Evolutionary conservation across 2,888 invertebrate species (phyloP).

Genomic region (Nomada goodeniana): DNA sequence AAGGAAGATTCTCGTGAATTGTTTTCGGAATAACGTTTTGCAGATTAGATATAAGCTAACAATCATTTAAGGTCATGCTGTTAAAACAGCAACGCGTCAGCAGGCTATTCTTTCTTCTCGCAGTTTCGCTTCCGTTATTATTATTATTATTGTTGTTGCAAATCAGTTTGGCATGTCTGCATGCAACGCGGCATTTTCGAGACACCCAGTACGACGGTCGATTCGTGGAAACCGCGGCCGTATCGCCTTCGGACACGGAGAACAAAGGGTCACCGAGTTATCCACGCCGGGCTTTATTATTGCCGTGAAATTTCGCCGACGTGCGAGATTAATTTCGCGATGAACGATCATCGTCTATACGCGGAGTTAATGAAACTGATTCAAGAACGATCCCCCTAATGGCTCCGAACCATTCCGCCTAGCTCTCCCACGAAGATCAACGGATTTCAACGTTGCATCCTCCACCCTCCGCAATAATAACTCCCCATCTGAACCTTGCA

Average conservation of each 20-base stretch:
- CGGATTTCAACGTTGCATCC: background rate
- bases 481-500: background rate
- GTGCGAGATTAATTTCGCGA: slow-evolving; percentile 32
- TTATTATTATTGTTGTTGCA: too few species aligned
- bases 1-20: too few species aligned
- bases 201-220: background rate
- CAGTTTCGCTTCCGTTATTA: too few species aligned
- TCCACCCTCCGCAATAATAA: background rate
- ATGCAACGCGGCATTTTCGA: background rate
- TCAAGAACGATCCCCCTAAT: slow-evolving; percentile 13
- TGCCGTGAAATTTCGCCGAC: slow-evolving; percentile 24
- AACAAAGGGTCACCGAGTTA: slow-evolving; percentile 29
- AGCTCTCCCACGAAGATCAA: slow-evolving; percentile 1
- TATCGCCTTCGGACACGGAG: background rate
- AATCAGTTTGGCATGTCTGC: background rate
- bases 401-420: background rate
- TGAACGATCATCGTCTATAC: slow-evolving; percentile 37
- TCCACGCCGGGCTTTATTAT: slow-evolving; percentile 29
- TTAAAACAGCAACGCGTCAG: too few species aligned
- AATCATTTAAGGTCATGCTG: too few species aligned
- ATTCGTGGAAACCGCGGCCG: slow-evolving; percentile 34
- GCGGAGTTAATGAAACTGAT: slow-evolving; percentile 30
- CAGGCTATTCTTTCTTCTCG: too few species aligned
- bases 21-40: too few species aligned
- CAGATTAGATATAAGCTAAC: too few species aligned